A percentile compares a stretch with the other conserved stretches of the same genome.
Conservation (phyloP, 1,140 invertebrate species). For the Helicorthomorpha holstii region DNA sequence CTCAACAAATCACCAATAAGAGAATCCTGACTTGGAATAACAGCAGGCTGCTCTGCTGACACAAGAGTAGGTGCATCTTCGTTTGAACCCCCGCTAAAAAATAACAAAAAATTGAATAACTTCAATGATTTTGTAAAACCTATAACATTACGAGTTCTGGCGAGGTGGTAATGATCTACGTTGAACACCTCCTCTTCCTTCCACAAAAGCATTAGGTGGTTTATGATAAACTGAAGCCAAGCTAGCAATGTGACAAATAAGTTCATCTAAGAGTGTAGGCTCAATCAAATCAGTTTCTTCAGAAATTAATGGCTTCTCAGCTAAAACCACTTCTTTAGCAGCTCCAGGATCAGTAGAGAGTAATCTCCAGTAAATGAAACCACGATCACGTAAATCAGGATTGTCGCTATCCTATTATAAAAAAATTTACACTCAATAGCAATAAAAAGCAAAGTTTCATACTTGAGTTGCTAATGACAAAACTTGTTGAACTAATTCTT, state of each 20-base stretch:
- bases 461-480: conserved; percentile 76
- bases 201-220: conserved; percentile 95
- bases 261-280: conserved; percentile 90
- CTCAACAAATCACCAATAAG: conserved; percentile 91
- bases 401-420: conserved; percentile 78
- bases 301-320: conserved; percentile 96
- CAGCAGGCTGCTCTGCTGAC: conserved; percentile 36
- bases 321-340: conserved; percentile 97
- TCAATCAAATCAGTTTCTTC: conserved; percentile 98
- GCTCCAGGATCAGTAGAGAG: conserved; percentile 95
- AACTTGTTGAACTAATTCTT: conserved; percentile 89
- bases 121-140: background rate
- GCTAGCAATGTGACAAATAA: conserved; percentile 98
- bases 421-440: background rate
- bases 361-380: conserved; percentile 98
- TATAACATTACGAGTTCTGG: conserved; percentile 14
- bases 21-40: conserved; percentile 81
- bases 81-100: conserved; percentile 13
- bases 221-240: conserved; percentile 99
- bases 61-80: conserved; percentile 16
- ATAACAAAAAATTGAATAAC: background rate
- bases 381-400: conserved; percentile 92
- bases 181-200: conserved; percentile 39
- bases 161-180: conserved; percentile 23
- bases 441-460: conserved; percentile 6